Percentiles rank a stretch among this genome's conserved stretches.
These are phyloP conservation scores for Burhinus bistriatus DNA, from an alignment of 2,113 vertebrate species.

Conservation along the genomic window DNA sequence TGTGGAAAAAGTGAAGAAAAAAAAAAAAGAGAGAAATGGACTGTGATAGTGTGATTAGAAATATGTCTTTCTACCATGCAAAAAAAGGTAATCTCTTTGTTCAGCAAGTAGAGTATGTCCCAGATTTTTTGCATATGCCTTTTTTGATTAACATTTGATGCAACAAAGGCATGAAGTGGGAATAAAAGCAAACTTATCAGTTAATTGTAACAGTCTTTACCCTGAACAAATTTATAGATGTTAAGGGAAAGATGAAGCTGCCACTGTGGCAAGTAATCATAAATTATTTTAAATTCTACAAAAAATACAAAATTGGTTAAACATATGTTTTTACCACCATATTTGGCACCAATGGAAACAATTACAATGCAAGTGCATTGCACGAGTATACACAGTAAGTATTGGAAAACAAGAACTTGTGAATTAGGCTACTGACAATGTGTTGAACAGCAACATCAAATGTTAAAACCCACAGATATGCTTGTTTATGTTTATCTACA, in stretches of 20 bases:
- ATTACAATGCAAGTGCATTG: neutral
- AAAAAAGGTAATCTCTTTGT: neutral
- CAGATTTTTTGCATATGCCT: neutral
- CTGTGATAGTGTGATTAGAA: neutral
- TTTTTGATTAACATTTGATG: neutral
- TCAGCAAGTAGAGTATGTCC: neutral
- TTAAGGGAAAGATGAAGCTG: neutral
- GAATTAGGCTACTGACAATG: neutral
- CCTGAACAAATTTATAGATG: neutral
- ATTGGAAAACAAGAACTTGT: neutral
- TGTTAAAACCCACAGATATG: neutral
- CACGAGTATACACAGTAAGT: neutral
- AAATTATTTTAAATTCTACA: neutral
- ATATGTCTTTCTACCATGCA: neutral
- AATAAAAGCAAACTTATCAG: neutral
- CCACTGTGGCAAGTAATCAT: neutral
- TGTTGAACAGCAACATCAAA: neutral
- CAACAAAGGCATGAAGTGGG: neutral
- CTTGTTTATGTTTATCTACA: neutral
- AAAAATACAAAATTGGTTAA: neutral
- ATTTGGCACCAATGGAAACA: neutral
- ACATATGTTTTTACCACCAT: neutral
- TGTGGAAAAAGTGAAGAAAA: neutral
- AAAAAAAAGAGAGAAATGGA: neutral
- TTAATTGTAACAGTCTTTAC: neutral